A percentile compares a stretch with the other conserved stretches of the same genome.
These are phyloP conservation scores for Ptychochromis oligacanthus DNA, from an alignment of 2,113 vertebrate genomes.

Conservation along the genomic window DNA sequence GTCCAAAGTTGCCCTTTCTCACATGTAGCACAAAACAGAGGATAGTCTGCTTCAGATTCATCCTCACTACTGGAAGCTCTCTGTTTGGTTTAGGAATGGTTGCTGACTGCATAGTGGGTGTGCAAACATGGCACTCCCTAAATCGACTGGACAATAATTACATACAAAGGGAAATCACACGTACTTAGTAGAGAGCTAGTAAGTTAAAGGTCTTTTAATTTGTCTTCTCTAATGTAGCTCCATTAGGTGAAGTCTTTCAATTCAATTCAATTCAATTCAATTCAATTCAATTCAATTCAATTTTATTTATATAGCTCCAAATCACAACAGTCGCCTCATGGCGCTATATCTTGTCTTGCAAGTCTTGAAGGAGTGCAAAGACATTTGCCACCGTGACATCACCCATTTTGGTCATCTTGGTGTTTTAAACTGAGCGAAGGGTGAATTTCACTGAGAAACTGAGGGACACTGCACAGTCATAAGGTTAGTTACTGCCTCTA, in stretches of 20 bases:
- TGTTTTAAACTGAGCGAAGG: too few relatives aligned
- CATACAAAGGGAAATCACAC: background rate
- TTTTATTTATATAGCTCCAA: too few relatives aligned
- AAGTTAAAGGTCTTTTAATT: background rate
- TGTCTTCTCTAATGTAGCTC: background rate
- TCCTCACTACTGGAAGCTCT: background rate
- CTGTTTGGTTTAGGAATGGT: background rate
- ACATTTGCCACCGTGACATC: background rate
- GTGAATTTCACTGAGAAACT: too few relatives aligned
- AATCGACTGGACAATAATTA: accelerated
- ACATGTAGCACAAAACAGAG: background rate
- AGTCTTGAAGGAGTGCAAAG: background rate
- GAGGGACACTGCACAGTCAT: too few relatives aligned
- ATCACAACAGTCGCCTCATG: too few relatives aligned
- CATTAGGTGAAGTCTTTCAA: background rate
- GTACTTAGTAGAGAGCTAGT: background rate
- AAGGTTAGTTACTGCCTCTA: background rate
- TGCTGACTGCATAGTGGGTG: background rate
- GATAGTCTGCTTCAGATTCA: background rate
- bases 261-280: too few relatives aligned
- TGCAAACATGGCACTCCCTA: background rate
- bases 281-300: too few relatives aligned
- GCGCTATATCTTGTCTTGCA: too few relatives aligned
- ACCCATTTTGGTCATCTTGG: background rate
- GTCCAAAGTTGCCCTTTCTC: background rate